Evolutionary conservation across 2,113 vertebrate species (phyloP).

Genomic region (Poicephalus meyeri): DNA sequence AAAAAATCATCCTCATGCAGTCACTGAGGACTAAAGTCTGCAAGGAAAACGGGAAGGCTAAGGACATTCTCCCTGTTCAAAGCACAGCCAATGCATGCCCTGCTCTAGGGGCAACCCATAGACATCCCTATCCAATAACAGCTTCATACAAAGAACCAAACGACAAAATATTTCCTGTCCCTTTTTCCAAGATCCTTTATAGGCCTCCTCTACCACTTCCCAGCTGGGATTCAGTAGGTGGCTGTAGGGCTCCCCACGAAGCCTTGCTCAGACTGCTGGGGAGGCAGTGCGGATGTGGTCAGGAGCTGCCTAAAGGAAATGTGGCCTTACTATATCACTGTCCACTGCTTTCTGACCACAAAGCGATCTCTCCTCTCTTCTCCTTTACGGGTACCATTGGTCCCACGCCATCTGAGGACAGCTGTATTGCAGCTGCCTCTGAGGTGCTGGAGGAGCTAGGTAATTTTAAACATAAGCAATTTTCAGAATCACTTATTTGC

Average conservation of each 20-base stretch:
- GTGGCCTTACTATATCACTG: background rate
- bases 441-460: background rate
- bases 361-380: background rate
- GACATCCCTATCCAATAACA: background rate
- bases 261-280: background rate
- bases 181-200: background rate
- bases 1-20: background rate
- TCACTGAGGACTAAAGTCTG: background rate
- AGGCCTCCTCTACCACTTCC: background rate
- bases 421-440: background rate
- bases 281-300: background rate
- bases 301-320: accelerated
- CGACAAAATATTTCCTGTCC: background rate
- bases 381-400: accelerated
- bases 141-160: background rate
- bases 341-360: background rate
- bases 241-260: background rate
- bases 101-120: background rate
- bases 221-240: background rate
- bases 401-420: background rate
- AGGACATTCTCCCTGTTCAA: background rate
- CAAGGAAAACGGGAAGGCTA: background rate
- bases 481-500: background rate
- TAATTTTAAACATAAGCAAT: background rate
- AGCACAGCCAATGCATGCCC: background rate